Conservation (phyloP, 1,140 invertebrate genomes). For the Popillia japonica region DNA sequence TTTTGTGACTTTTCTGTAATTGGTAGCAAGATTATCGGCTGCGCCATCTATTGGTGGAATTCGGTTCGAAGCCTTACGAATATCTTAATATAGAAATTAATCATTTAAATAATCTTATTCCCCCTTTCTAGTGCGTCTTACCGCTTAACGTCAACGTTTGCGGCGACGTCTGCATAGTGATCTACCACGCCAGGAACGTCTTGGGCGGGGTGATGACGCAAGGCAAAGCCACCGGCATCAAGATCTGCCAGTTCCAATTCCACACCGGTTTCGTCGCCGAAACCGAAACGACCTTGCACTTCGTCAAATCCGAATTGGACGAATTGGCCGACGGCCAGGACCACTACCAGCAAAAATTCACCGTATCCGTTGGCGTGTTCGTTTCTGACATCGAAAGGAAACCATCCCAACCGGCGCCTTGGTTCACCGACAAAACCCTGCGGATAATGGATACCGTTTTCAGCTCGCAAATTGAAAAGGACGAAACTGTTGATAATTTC, state of each 20-base stretch:
- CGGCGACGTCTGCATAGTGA: conserved; percentile 84
- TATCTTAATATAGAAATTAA: too few species aligned
- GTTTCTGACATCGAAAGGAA: conserved; percentile 74
- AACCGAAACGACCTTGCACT: conserved; percentile 76
- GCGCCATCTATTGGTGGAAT: too few species aligned
- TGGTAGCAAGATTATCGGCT: too few species aligned
- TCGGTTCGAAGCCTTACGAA: too few species aligned
- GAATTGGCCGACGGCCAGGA: conserved; percentile 80
- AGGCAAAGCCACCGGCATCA: conserved; percentile 84
- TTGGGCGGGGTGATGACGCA: too few species aligned
- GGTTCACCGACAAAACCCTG: conserved; percentile 71
- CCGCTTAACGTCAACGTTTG: conserved; percentile 70
- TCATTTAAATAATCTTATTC: background rate
- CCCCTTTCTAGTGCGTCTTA: conserved; percentile 57
- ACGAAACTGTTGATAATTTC: conserved; percentile 84
- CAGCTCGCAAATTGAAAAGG: conserved; percentile 81
- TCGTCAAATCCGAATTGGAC: conserved; percentile 82
- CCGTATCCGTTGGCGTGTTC: conserved; percentile 74
- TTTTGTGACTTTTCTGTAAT: too few species aligned
- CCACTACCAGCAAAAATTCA: conserved; percentile 82
- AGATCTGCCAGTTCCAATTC: conserved; percentile 88
- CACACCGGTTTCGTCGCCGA: conserved; percentile 86
- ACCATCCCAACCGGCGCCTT: conserved; percentile 74
- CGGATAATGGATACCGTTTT: conserved; percentile 75
- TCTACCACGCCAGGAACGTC: conserved; percentile 88